Evolutionary conservation across 1,140 invertebrate species (phyloP).

Genomic region (Rhagoletis zephyria): DNA sequence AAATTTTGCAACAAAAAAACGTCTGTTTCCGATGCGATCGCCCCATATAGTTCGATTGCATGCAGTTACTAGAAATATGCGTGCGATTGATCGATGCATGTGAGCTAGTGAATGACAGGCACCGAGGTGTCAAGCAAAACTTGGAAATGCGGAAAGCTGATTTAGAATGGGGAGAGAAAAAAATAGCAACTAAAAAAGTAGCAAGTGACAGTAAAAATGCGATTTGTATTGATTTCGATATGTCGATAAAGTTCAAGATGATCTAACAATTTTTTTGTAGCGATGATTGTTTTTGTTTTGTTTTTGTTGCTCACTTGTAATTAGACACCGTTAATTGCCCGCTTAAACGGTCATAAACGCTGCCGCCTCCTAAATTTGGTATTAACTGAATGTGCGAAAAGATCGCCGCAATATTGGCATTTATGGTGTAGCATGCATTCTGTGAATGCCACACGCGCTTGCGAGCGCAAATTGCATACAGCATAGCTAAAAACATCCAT

Average conservation of each 20-base stretch:
- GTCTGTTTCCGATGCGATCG: neutral
- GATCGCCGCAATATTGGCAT: slow-evolving; percentile 4
- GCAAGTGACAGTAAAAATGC: neutral
- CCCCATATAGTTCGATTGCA: neutral
- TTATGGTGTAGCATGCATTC: slow-evolving; percentile 46
- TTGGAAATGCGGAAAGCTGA: slow-evolving; percentile 34
- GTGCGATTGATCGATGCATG: slow-evolving; percentile 21
- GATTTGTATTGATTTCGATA: neutral
- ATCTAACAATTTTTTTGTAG: no score
- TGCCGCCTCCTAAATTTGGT: slow-evolving; percentile 44
- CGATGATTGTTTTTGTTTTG: no score
- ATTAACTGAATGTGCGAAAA: slow-evolving; percentile 32
- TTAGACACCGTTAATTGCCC: slow-evolving; percentile 37
- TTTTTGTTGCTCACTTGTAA: neutral
- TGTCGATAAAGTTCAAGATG: no score
- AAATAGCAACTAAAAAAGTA: neutral
- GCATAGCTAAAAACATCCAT: neutral
- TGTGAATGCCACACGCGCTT: slow-evolving; percentile 25
- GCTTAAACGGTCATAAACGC: slow-evolving; percentile 38
- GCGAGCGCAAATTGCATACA: neutral
- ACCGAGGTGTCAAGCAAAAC: slow-evolving; percentile 15
- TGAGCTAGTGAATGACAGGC: slow-evolving; percentile 40
- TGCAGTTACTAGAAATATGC: neutral
- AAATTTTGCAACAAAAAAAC: slow-evolving; percentile 32
- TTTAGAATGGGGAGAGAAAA: neutral